Evolutionary conservation across 2,888 invertebrate genomes (phyloP).

Genomic region (Alitta virens): DNA sequence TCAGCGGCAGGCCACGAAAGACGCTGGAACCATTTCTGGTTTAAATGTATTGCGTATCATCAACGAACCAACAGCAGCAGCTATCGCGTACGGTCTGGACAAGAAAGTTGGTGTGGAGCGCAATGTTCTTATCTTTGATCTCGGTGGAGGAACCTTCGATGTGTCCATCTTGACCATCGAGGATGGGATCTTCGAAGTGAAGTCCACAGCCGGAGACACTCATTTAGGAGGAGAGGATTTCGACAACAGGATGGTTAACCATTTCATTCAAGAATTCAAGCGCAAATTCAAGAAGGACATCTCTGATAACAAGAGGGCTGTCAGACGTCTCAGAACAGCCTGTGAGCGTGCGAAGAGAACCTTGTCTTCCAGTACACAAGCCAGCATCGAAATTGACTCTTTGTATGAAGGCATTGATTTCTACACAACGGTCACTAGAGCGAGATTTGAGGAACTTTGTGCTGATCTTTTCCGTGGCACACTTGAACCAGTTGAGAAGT

Average conservation of each 20-base stretch:
- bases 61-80: slow-evolving; percentile 72
- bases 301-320: slow-evolving; percentile 76
- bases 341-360: slow-evolving; percentile 71
- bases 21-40: slow-evolving; percentile 79
- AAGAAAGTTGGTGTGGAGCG: slow-evolving; percentile 60
- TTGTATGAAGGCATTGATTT: slow-evolving; percentile 93
- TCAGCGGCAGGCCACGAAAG: slow-evolving; percentile 70
- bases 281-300: slow-evolving; percentile 58
- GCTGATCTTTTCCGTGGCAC: slow-evolving; percentile 94
- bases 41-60: slow-evolving; percentile 81
- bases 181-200: slow-evolving; percentile 90
- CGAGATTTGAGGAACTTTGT: slow-evolving; percentile 94
- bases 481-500: slow-evolving; percentile 95
- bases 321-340: slow-evolving; percentile 87
- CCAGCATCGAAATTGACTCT: slow-evolving; percentile 87
- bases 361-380: slow-evolving; percentile 62
- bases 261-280: slow-evolving; percentile 56
- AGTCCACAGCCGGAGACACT: slow-evolving; percentile 94
- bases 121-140: slow-evolving; percentile 66
- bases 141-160: slow-evolving; percentile 89
- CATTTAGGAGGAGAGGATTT: slow-evolving; percentile 77
- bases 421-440: slow-evolving; percentile 93
- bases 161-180: slow-evolving; percentile 93
- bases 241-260: slow-evolving; percentile 52
- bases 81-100: slow-evolving; percentile 62